Evolutionary conservation across 2,113 vertebrate species (phyloP), one percentile per base, ranked within the genome.

Genomic region (Cariama cristata): DNA sequence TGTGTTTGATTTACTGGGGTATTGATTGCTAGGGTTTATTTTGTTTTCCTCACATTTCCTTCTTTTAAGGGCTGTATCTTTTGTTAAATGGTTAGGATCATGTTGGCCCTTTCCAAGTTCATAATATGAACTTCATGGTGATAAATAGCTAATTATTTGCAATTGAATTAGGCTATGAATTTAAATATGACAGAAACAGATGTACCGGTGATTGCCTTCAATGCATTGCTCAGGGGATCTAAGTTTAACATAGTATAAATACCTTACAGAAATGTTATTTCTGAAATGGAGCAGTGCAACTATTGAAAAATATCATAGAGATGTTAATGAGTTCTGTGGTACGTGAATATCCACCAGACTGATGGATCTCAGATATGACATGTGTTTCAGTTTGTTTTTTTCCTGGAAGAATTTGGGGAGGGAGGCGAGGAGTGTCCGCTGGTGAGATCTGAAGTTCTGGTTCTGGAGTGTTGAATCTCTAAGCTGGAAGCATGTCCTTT

Each of bases 121-220:
- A 24, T 73, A 69, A 86, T 47, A 67, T 72, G 77, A 95, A 76
- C 68, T 94, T 95, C 62, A 60, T 52, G 80, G 73, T 95, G 90
- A 96, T 95, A 93, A 96, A 97, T 95, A 69, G 87, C 67, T 90
- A 83, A 92, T 94, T 96, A 97, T 96, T 95, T 94, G 91, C 64
- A 91, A 92, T 87, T 91, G 80, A 95, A 96, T 95, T 91, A 86
- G 53, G 85, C 62, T 63, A 38, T 94, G 77, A 93, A 81, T 95
- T 95, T 86, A 85, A 88, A 87, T 88, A 62, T 26, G 79, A 85
- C 92, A 83, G 87, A 94, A 92, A 91, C 90, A 96, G 90, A 94
- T 95, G 88, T 90, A 93, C n/a, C 3, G 8, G 33, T 80, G 88
- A 91, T 94, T 96, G 69, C 80, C 55, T 73, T 91, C 79, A 62